Percentiles rank a stretch among this genome's conserved stretches.
Conservation (phyloP, 2,888 invertebrate species). For the Drosophila antonietae region DNA sequence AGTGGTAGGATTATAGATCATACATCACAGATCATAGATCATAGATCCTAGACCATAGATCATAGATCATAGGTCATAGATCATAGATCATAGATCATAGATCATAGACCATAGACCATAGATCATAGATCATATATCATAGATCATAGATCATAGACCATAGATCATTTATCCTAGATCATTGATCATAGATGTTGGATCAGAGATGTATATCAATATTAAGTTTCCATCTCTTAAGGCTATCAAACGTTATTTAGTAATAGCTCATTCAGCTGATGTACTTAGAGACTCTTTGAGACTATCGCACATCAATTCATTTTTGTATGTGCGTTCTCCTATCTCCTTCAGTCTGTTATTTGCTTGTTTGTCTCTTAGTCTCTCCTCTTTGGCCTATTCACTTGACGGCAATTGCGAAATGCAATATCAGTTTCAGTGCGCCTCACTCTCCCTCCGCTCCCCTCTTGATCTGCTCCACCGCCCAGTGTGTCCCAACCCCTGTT, state of each 20-base stretch:
- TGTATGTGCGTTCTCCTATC: neutral
- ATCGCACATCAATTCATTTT: slow-evolving; percentile 15
- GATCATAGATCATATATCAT: too few species aligned
- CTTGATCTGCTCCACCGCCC: neutral
- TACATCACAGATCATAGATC: too few species aligned
- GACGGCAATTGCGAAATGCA: slow-evolving; percentile 46
- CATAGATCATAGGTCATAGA: too few species aligned
- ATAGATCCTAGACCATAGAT: too few species aligned
- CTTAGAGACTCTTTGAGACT: neutral
- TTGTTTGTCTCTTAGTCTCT: neutral
- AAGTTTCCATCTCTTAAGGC: neutral
- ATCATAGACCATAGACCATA: too few species aligned
- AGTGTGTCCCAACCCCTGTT: neutral
- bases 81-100: too few species aligned
- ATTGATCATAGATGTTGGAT: too few species aligned
- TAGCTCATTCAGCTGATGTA: neutral
- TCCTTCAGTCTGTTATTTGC: neutral
- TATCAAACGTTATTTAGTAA: neutral
- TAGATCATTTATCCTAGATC: too few species aligned
- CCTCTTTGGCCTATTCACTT: slow-evolving; percentile 2
- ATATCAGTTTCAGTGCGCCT: slow-evolving; percentile 36
- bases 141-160: too few species aligned
- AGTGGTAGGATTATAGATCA: too few species aligned
- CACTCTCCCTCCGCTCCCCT: neutral
- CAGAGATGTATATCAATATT: neutral